Conservation (phyloP, 2,888 invertebrate genomes). For the Noctua pronuba region DNA sequence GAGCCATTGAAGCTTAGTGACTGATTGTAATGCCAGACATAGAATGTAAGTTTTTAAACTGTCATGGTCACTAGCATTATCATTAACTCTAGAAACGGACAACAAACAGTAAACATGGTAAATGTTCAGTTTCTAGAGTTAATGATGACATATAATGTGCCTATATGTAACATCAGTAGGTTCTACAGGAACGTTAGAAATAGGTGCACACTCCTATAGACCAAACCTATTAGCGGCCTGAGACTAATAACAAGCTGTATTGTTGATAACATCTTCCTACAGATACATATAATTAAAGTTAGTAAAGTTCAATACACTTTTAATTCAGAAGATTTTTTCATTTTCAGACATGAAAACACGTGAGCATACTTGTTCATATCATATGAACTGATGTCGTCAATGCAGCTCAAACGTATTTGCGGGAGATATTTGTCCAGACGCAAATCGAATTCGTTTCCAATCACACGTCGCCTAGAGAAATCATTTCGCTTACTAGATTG, state of each 20-base stretch:
- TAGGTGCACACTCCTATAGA: background rate
- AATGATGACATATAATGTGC: background rate
- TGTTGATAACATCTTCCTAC: background rate
- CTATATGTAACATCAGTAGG: background rate
- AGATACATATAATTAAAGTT: background rate
- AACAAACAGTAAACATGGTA: no score
- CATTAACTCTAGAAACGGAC: no score
- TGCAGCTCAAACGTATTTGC: conserved; percentile 49
- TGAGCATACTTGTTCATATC: background rate
- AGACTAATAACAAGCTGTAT: background rate
- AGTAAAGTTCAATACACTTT: background rate
- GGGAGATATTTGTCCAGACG: conserved; percentile 56
- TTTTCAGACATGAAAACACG: background rate
- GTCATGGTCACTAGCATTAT: no score
- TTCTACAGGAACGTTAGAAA: background rate
- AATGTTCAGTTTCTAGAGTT: no score
- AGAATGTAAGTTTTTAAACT: no score
- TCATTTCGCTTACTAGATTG: conserved; percentile 56
- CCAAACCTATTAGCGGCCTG: no score
- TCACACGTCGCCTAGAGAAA: conserved; percentile 58
- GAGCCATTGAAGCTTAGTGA: background rate
- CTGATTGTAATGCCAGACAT: background rate
- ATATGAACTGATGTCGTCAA: conserved; percentile 18
- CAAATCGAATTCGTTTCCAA: conserved; percentile 65
- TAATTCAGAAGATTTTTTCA: background rate